A percentile compares a stretch with the other conserved stretches of the same genome.
Evolutionary conservation across 2,797 vertebrate species (phyloP).

Genomic region (Podargus strigoides): DNA sequence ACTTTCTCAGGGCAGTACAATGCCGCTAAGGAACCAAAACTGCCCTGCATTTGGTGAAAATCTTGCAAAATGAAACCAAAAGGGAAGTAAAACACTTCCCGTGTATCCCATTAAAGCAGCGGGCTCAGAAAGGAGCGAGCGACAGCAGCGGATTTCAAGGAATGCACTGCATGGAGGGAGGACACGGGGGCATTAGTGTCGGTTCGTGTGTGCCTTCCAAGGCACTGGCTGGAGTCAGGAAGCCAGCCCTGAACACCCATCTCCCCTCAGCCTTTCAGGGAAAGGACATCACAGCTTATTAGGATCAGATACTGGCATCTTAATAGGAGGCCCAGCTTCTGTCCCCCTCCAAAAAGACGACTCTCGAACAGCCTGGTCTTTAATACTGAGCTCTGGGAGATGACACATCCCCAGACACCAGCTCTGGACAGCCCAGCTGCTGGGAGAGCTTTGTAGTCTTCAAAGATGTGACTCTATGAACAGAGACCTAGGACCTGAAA

Average conservation of each 20-base stretch:
- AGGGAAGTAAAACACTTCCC: background rate
- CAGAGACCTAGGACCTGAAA: background rate
- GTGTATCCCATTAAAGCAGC: background rate
- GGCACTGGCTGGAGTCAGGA: conserved; percentile 12
- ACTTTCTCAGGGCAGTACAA: background rate
- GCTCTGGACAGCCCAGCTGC: background rate
- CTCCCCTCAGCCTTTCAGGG: background rate
- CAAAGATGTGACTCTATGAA: background rate
- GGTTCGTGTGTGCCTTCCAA: background rate
- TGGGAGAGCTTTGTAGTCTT: background rate
- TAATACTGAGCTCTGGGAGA: background rate
- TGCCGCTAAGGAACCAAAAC: background rate
- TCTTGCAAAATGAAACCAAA: background rate
- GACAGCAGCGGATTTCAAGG: background rate
- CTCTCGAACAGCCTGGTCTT: background rate
- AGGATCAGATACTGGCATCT: conserved; percentile 38
- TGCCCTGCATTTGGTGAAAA: background rate
- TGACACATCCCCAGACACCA: background rate
- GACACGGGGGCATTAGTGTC: conserved; percentile 2
- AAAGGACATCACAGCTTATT: conserved; percentile 47
- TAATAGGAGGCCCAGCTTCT: background rate
- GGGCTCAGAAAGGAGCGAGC: background rate
- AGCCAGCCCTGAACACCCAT: conserved; percentile 24
- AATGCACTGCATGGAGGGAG: background rate
- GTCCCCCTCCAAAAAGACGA: background rate